A percentile compares a stretch with the other conserved stretches of the same genome.
Evolutionary conservation across 2,113 vertebrate genomes (phyloP).

Genomic region (Salvelinus alpinus): DNA sequence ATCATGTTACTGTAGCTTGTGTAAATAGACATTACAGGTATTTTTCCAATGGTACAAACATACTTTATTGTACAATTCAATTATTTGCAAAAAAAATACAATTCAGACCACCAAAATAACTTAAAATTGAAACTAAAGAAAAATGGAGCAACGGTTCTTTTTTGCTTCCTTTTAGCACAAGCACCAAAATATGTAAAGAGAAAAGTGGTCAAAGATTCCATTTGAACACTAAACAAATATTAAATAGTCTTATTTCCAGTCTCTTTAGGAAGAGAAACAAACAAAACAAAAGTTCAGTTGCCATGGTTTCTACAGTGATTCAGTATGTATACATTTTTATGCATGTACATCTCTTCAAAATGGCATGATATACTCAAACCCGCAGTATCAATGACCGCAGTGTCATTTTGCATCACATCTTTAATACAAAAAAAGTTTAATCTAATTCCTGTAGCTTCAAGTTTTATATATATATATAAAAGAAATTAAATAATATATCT

Average conservation of each 20-base stretch:
- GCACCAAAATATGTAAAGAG: slow-evolving; percentile 76
- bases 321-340: slow-evolving; percentile 77
- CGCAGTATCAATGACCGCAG: slow-evolving; percentile 67
- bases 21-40: slow-evolving; percentile 18
- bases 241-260: slow-evolving; percentile 73
- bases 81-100: slow-evolving; percentile 71
- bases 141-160: slow-evolving; percentile 75
- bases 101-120: slow-evolving; percentile 77
- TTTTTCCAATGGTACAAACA: slow-evolving; percentile 79
- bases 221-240: slow-evolving; percentile 69
- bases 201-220: slow-evolving; percentile 75
- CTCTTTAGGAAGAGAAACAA: slow-evolving; percentile 63
- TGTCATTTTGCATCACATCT: slow-evolving; percentile 77
- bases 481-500: slow-evolving; percentile 80
- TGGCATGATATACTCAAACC: slow-evolving; percentile 65
- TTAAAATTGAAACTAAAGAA: slow-evolving; percentile 71
- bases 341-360: slow-evolving; percentile 73
- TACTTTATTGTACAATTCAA: slow-evolving; percentile 86
- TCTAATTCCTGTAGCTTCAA: slow-evolving; percentile 78
- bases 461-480: slow-evolving; percentile 71
- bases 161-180: slow-evolving; percentile 74
- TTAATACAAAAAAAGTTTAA: slow-evolving; percentile 71
- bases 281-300: slow-evolving; percentile 72
- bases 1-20: background rate
- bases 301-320: slow-evolving; percentile 81